phyloP scores from a whole-genome alignment of 2,888 invertebrate genomes.

The Leucophenga montana region DNA sequence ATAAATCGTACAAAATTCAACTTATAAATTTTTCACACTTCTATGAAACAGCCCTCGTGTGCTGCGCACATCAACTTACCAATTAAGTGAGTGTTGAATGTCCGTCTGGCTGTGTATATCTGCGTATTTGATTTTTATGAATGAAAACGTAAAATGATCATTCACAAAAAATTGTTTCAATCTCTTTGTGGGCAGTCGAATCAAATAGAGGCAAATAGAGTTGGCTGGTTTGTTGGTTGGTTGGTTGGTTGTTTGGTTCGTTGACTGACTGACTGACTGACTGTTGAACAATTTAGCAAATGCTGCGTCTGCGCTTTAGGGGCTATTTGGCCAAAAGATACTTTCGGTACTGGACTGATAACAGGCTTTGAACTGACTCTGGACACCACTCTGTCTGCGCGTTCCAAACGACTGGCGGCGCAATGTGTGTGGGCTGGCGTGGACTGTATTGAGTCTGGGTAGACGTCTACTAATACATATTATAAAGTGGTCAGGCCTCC shows the following conservation, averaged over 20 bases:
- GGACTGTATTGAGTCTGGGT: not conserved
- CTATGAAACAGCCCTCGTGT: too few species aligned
- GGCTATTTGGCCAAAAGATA: too few species aligned
- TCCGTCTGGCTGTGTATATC: not conserved
- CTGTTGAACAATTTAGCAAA: too few species aligned
- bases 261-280: too few species aligned
- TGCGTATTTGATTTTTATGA: constrained; percentile 6
- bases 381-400: constrained; percentile 27
- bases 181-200: too few species aligned
- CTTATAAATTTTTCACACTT: too few species aligned
- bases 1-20: too few species aligned
- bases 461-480: too few species aligned
- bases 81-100: not conserved
- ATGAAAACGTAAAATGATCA: constrained; percentile 25
- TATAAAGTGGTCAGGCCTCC: too few species aligned
- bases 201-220: not conserved
- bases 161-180: not conserved
- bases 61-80: not conserved
- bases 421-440: constrained; percentile 15
- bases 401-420: constrained; percentile 24
- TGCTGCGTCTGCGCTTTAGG: too few species aligned
- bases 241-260: not conserved
- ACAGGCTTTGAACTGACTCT: not conserved
- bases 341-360: not conserved
- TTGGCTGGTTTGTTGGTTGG: not conserved